These are phyloP conservation scores for Tribolium freemani DNA, from an alignment of 2,888 invertebrate species.

Conservation along the genomic window DNA sequence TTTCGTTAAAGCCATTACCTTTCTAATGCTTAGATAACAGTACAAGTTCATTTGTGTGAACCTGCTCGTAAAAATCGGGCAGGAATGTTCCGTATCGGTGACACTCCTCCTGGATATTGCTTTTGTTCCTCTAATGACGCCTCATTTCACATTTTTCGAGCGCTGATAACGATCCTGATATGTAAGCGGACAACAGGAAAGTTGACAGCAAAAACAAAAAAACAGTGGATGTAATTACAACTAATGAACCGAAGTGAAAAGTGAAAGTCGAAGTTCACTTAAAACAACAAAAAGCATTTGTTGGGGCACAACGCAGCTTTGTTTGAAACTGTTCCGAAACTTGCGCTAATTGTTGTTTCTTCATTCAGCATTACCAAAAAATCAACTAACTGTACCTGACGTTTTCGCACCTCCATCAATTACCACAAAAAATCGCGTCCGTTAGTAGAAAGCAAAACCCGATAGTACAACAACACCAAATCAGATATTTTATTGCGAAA, in stretches of 20 bases:
- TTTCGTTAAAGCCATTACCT: constrained; percentile 45
- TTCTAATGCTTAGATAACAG: constrained; percentile 48
- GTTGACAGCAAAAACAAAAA: background rate
- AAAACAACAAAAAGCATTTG: background rate
- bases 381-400: constrained; percentile 11
- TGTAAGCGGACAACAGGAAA: background rate
- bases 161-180: background rate
- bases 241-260: background rate
- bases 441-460: constrained; percentile 19
- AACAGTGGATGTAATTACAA: background rate
- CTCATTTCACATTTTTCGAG: background rate
- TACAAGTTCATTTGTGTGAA: constrained; percentile 47
- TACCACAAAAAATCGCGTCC: background rate
- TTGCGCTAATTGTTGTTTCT: no score
- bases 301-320: background rate
- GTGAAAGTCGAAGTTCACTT: background rate
- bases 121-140: background rate
- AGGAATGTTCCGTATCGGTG: background rate
- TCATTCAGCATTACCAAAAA: background rate
- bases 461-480: constrained; percentile 27
- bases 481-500: constrained; percentile 48
- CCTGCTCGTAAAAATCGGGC: constrained; percentile 9
- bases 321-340: background rate
- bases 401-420: constrained; percentile 13
- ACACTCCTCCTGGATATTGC: background rate